Conservation (phyloP, 2,113 vertebrate species). For the Sminthopsis crassicaudata region DNA sequence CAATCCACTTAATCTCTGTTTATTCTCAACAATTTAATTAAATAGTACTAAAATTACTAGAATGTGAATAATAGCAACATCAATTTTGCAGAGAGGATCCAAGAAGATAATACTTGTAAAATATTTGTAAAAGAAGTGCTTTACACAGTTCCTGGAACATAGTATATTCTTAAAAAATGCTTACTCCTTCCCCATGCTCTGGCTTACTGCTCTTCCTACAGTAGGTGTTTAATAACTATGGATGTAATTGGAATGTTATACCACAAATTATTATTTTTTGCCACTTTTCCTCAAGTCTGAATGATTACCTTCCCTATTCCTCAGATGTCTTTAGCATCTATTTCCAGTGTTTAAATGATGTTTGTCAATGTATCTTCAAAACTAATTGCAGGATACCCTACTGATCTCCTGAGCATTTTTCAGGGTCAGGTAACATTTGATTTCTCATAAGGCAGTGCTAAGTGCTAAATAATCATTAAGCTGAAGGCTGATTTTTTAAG, state of each 20-base stretch:
- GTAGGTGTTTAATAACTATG: neutral
- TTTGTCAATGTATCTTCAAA: slow-evolving; percentile 75
- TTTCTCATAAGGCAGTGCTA: slow-evolving; percentile 58
- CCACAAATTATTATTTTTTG: neutral
- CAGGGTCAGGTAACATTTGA: slow-evolving; percentile 68
- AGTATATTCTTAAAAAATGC: neutral
- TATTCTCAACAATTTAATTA: neutral
- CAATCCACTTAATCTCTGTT: neutral
- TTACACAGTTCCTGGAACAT: neutral
- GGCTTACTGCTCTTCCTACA: neutral
- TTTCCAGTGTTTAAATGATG: slow-evolving; percentile 48
- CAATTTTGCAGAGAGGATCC: neutral
- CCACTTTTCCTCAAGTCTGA: slow-evolving; percentile 68
- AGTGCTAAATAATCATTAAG: slow-evolving; percentile 13
- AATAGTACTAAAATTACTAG: too few relatives aligned
- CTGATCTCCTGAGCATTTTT: slow-evolving; percentile 52
- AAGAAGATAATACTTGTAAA: neutral
- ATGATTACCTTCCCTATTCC: slow-evolving; percentile 63
- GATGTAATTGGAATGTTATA: neutral
- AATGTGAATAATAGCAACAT: neutral
- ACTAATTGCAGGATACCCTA: slow-evolving; percentile 69
- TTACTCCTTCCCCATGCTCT: neutral
- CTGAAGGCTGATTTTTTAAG: slow-evolving; percentile 19
- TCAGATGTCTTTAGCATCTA: slow-evolving; percentile 67
- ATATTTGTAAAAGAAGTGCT: neutral